Percentiles rank a stretch among this genome's conserved stretches.
Evolutionary conservation across 2,888 invertebrate genomes (phyloP).

Genomic region (Leucania comma): DNA sequence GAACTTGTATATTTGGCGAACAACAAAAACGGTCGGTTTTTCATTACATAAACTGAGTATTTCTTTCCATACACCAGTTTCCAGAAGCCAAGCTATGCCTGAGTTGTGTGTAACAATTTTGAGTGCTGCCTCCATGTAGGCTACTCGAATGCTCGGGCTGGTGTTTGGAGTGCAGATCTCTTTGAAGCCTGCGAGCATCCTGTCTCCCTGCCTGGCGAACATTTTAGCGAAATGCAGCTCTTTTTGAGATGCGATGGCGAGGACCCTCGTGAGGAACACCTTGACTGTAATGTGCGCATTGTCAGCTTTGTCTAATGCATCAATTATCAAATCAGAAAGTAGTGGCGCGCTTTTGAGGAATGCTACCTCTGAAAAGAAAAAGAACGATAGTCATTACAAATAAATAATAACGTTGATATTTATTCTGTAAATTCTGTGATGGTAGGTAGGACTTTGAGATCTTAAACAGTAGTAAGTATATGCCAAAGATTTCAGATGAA

Average conservation of each 20-base stretch:
- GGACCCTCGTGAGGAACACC: constrained; percentile 92
- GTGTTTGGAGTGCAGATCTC: constrained; percentile 78
- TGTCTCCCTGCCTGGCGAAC: constrained; percentile 78
- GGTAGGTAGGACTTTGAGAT: too few relatives aligned
- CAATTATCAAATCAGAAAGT: constrained; percentile 76
- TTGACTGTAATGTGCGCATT: constrained; percentile 80
- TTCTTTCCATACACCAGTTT: constrained; percentile 92
- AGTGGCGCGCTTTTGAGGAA: constrained; percentile 73
- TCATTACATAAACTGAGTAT: constrained; percentile 92
- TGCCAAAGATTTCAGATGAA: neutral
- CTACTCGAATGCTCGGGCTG: constrained; percentile 92
- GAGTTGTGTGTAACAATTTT: constrained; percentile 91
- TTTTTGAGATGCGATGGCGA: constrained; percentile 90
- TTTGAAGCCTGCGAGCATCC: constrained; percentile 73
- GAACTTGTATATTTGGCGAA: constrained; percentile 92
- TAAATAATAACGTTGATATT: too few relatives aligned
- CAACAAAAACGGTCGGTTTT: constrained; percentile 93
- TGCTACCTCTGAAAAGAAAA: constrained; percentile 78
- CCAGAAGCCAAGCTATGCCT: constrained; percentile 92
- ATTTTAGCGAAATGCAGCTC: constrained; percentile 92
- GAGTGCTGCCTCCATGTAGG: constrained; percentile 92
- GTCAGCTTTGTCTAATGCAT: constrained; percentile 71
- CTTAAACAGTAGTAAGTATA: neutral
- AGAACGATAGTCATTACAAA: constrained; percentile 12
- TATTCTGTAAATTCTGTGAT: too few relatives aligned